Base-by-base conservation (phyloP, 2,888 invertebrate species). In the Bombyx huttoni region DNA sequence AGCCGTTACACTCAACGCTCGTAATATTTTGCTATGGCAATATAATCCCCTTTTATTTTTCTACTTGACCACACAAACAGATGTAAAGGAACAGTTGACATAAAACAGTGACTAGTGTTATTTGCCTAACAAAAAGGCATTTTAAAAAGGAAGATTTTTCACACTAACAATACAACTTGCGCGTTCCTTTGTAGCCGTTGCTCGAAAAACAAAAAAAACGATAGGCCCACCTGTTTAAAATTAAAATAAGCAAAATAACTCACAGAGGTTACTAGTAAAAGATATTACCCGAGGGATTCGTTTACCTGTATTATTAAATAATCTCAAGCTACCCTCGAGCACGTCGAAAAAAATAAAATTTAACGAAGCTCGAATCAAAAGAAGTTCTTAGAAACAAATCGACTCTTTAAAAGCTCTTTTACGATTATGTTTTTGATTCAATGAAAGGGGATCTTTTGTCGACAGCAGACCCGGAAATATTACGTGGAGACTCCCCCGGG, bases 351-450 rank as follows among this genome's bases (percentile, higher is more conserved):
- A 57, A 60, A 58, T 54, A 59, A 58, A 58, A 67, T 64, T 49
- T 49, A 65, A 65, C 59, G 61, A 66, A 60, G 61, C 59, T 61
- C 60, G 63, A 63, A 66, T 64, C 62, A 63, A 67, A 66, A 63
- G 63, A 63, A 65, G 65, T 67, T 72, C 65, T 62, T 63, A 63
- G 65, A 75, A 78, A 76, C 73, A 78, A 77, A 76, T 78, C 70
- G 69, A 68, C 68, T 73, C 67, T 68, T 71, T 70, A 69, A 74
- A 73, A 74, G 72, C 67, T 69, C 73, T 70, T 78, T 78, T 74
- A 73, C 74, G 71, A 77, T 76, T 79, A 75, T 74, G 70, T 77
- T 74, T 76, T 73, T 75, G 72, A 78, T 78, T 81, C 71, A 76
- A 76, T 79, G 73, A 76, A 74, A 78, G 72, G 75, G 72, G 73